Base-by-base conservation (phyloP, 1,140 invertebrate genomes). In the Drosophila sechellia region DNA sequence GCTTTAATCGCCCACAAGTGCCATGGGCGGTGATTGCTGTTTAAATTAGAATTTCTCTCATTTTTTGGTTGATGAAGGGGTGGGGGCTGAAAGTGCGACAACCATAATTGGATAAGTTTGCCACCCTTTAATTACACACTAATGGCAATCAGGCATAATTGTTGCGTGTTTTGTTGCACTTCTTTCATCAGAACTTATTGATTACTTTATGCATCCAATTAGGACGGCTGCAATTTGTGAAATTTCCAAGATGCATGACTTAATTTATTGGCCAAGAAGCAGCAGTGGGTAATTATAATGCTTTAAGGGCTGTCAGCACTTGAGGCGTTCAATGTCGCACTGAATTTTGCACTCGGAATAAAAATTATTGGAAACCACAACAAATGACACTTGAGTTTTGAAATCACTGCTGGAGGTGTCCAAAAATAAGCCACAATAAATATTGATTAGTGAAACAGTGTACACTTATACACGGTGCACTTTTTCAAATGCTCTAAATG, bases 11-110 rank as follows among this genome's bases (percentile, higher is more conserved):
- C 11, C 20, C 34, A 25, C 11, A 66, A 42, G 13, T 34, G 58
- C 58, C 48, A 31, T 40, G 48, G 13, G 27, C 58, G 12, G 15
- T 69, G 49, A 69, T 69, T 69, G 39, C 65, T 65, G 48, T 43
- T 61, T 31, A 55, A 66, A 55, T 39, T 54, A 37, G 0, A 39
- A 54, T 11, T 42, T 54, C 15, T 15, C 58, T 12, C 4, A 11
- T 58, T 12, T 43, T 31, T 42, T n/a, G 17, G 11, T 2, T 2
- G 42, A 1, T 0, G n/a, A 2, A 3, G 15, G 6, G 31, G 8
- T 3, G 31, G 10, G 11, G n/a, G 3, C 20, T 22, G 20, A 22
- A 22, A 27, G 6, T 46, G 10, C 42, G 42, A 10, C 15, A 17
- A 17, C 4, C 48, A 15, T 63, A 63, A 63, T 54, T 63, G 39